Base-by-base conservation (phyloP, 1,140 invertebrate species). In the Melipona quadrifasciata region DNA sequence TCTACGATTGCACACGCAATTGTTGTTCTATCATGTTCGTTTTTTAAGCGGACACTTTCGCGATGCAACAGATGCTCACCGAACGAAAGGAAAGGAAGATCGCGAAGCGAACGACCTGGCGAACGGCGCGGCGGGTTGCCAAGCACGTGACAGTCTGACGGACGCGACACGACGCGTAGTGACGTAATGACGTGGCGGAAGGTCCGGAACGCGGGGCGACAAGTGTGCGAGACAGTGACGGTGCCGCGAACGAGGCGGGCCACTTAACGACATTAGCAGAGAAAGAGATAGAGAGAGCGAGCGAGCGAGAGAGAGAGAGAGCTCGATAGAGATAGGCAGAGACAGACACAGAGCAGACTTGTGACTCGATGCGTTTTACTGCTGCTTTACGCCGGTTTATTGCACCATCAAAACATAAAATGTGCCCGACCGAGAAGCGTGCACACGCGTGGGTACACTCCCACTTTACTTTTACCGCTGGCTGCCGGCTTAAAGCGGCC, bases 381-480 rank as follows among this genome's bases (percentile, higher is more conserved):
- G 92, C 94, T 94, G 91, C 94, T 94, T 95, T 94, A 94, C 92
- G 94, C 75, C 93, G 91, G 89, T 95, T 95, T 95, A 95, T 94
- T 95, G 94, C 94, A 90, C 93, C 93, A 95, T 95, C 94, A 94
- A 95, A 95, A 93, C 94, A 94, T 95, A 94, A 95, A 95, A 94
- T 93, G 93, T 84, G 82, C 82, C 93, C 93, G 91, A 90, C 78
- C 89, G 91, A 91, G 90, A 88, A 92, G 92, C 90, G 92, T 92
- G 92, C 89, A 92, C 89, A 92, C 92, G 92, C 91, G 92, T 92
- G 92, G 90, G 87, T 92, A 92, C 90, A 92, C 90, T 92, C 91
- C 92, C 91, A 92, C 92, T 91, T 91, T 85, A 86, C 91, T 91
- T 91, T 91, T 90, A 92, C 91, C 91, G 88, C 89, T 88, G 86